phyloP scores from a whole-genome alignment of 2,888 invertebrate genomes.

The Eilema sororculum region DNA sequence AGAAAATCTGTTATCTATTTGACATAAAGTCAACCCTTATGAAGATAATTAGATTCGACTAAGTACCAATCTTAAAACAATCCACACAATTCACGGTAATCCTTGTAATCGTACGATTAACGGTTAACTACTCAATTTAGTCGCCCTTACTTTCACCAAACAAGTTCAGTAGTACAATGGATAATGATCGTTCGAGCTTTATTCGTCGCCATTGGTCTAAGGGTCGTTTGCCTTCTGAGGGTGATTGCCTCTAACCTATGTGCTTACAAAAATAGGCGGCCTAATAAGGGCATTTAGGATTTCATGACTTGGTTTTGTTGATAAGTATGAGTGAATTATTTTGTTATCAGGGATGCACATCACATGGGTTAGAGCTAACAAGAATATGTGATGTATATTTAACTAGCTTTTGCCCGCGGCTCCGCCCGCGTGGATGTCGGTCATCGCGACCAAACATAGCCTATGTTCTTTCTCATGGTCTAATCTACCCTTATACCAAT shows the following conservation, averaged over 20 bases:
- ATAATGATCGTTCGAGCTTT: slow-evolving; percentile 19
- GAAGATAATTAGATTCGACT: too few relatives aligned
- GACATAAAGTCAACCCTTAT: too few relatives aligned
- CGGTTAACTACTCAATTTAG: not conserved
- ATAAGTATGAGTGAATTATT: not conserved
- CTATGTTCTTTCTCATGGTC: too few relatives aligned
- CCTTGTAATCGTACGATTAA: not conserved
- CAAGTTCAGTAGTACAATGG: slow-evolving; percentile 14
- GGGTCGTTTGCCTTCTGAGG: slow-evolving; percentile 39
- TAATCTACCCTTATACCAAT: too few relatives aligned
- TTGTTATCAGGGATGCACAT: not conserved
- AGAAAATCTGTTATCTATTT: too few relatives aligned
- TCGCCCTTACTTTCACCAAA: slow-evolving; percentile 7
- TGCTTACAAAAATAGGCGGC: slow-evolving; percentile 19
- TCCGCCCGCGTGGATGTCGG: too few relatives aligned
- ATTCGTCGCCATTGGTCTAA: slow-evolving; percentile 16
- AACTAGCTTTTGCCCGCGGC: too few relatives aligned
- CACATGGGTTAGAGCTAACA: not conserved
- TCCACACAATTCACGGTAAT: not conserved
- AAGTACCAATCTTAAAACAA: not conserved
- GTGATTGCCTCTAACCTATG: slow-evolving; percentile 28
- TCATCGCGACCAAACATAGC: too few relatives aligned
- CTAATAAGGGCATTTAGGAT: slow-evolving; percentile 13
- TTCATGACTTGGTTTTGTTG: slow-evolving; percentile 1
- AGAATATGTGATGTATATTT: too few relatives aligned